Percentiles rank a stretch among this genome's conserved stretches.
Evolutionary conservation across 30 jellyfish, hydroid and myxozoan species (phyloP).

Genomic region (Haliclystus octoradiatus): DNA sequence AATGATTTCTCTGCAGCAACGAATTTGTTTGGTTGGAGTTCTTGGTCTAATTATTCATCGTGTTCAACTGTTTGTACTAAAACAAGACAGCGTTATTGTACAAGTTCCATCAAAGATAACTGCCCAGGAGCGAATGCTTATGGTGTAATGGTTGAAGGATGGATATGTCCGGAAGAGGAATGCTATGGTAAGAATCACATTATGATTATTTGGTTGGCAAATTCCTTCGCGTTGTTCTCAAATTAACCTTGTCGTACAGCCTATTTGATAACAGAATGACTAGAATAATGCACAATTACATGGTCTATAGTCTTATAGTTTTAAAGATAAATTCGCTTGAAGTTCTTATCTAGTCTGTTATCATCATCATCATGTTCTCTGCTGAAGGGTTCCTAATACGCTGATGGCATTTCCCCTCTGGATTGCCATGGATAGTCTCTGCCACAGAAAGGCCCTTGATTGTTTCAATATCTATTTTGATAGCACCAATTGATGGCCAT

Average conservation of each 20-base stretch:
- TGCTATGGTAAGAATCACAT: slow-evolving; percentile 59
- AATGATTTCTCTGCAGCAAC: background rate
- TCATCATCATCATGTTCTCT: too few species aligned
- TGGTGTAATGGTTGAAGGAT: slow-evolving; percentile 29
- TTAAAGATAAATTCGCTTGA: too few species aligned
- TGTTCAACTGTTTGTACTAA: slow-evolving; percentile 29
- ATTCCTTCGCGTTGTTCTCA: background rate
- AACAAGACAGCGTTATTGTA: slow-evolving; percentile 43
- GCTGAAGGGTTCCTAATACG: too few species aligned
- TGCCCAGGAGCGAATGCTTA: slow-evolving; percentile 33
- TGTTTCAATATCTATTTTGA: background rate
- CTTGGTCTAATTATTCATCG: slow-evolving; percentile 55
- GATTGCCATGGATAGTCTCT: background rate
- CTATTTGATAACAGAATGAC: too few species aligned
- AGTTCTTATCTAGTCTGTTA: too few species aligned
- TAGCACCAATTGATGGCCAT: slow-evolving; percentile 63
- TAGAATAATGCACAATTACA: too few species aligned
- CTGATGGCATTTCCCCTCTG: too few species aligned
- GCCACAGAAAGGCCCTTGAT: background rate
- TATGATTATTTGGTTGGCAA: background rate
- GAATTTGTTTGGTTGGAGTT: slow-evolving; percentile 26
- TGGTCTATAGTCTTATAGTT: too few species aligned
- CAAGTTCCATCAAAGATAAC: slow-evolving; percentile 9
- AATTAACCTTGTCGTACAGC: too few species aligned
- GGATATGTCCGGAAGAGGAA: slow-evolving; percentile 34